Conservation (phyloP, 2,113 vertebrate genomes). For the Indicator maculatus region DNA sequence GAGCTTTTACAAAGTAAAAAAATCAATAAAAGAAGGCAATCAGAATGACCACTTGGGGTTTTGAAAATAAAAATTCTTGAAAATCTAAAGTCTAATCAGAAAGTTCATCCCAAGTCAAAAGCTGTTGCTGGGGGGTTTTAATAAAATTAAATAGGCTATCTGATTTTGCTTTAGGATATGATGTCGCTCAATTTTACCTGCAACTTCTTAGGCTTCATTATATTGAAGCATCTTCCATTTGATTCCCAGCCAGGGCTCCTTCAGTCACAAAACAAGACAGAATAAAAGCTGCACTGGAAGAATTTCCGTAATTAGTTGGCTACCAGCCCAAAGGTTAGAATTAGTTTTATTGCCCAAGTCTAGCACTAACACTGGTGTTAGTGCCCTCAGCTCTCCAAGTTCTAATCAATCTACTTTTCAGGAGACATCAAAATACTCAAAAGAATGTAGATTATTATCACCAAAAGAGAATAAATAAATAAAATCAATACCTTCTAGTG, state of each 20-base stretch:
- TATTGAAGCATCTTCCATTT: constrained; percentile 1
- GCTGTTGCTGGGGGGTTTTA: background rate
- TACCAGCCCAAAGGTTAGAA: constrained; percentile 1
- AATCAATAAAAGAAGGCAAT: background rate
- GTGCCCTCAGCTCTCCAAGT: constrained; percentile 9
- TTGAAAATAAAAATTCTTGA: background rate
- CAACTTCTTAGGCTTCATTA: background rate
- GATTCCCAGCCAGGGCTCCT: background rate
- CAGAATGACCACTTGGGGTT: background rate
- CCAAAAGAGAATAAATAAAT: background rate
- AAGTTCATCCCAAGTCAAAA: background rate
- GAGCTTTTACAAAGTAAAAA: background rate
- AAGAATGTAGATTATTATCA: background rate
- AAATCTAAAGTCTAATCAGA: background rate
- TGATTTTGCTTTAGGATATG: background rate
- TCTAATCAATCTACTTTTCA: constrained; percentile 35
- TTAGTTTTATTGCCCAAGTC: background rate
- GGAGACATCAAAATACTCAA: background rate
- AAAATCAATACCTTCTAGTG: background rate
- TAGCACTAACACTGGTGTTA: background rate
- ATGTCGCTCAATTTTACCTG: background rate
- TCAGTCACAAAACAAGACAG: constrained; percentile 12
- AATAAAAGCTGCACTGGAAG: constrained; percentile 51
- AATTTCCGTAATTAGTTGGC: background rate
- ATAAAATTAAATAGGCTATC: background rate